phyloP scores from a whole-genome alignment of 2,113 vertebrate genomes.

The Entosphenus tridentatus region DNA sequence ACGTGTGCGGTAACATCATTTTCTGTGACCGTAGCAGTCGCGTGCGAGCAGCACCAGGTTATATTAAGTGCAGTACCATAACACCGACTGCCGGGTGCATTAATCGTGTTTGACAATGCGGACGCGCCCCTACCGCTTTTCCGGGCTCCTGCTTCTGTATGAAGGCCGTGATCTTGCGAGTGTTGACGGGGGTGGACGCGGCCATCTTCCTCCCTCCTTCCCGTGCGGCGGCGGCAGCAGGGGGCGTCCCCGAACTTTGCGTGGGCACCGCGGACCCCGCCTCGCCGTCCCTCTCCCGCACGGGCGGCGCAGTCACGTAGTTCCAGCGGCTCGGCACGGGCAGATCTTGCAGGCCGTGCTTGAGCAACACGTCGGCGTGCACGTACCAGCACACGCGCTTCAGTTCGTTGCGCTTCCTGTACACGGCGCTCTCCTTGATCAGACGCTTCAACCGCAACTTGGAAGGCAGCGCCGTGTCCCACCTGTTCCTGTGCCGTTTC shows the following conservation, averaged over 20 bases:
- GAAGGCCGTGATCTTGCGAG: slow-evolving; percentile 1
- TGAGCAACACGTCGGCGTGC: slow-evolving; percentile 41
- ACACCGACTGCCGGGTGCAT: too few relatives aligned
- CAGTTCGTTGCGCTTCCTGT: slow-evolving; percentile 52
- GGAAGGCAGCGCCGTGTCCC: neutral
- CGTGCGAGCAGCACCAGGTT: too few relatives aligned
- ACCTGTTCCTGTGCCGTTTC: too few relatives aligned
- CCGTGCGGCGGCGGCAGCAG: too few relatives aligned
- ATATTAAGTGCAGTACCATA: too few relatives aligned
- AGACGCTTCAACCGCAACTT: slow-evolving; percentile 41
- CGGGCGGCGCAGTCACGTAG: slow-evolving; percentile 40
- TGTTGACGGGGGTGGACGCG: neutral
- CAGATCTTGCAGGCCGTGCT: slow-evolving; percentile 37
- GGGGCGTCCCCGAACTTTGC: too few relatives aligned
- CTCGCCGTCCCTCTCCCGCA: slow-evolving; percentile 29
- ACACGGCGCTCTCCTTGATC: slow-evolving; percentile 56
- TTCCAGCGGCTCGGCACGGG: slow-evolving; percentile 73
- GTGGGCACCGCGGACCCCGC: neutral
- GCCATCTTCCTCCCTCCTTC: too few relatives aligned
- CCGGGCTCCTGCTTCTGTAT: neutral
- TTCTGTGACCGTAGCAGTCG: too few relatives aligned
- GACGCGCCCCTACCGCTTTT: too few relatives aligned
- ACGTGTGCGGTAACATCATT: too few relatives aligned
- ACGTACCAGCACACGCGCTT: slow-evolving; percentile 74
- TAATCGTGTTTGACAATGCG: too few relatives aligned